These are phyloP conservation scores for Marmota flaviventris DNA, from an alignment of 2,113 vertebrate species.

Conservation along the genomic window DNA sequence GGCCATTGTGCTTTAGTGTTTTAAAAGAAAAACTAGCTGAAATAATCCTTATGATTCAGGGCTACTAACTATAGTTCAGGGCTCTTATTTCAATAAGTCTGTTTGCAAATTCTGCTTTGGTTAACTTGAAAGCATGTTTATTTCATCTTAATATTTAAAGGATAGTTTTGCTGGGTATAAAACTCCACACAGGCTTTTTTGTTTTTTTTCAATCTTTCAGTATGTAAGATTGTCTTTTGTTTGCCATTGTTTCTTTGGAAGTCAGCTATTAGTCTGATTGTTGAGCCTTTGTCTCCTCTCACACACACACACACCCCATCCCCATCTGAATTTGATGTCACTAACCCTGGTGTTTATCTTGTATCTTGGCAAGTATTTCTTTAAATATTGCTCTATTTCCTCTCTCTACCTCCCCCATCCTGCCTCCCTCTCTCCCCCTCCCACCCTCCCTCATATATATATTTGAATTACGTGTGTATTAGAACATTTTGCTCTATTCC, in stretches of 20 bases:
- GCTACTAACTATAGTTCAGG: not conserved
- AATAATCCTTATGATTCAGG: not conserved
- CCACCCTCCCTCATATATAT: too few species aligned
- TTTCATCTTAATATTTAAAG: not conserved
- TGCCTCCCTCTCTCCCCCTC: too few species aligned
- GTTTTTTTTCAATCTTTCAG: not conserved
- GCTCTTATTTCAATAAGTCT: too few species aligned
- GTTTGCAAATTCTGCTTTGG: not conserved
- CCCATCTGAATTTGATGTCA: not conserved
- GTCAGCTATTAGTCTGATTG: not conserved
- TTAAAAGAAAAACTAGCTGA: not conserved
- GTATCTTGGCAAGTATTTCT: not conserved
- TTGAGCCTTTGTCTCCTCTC: not conserved
- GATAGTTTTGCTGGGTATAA: slow-evolving; percentile 77
- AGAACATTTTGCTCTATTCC: not conserved
- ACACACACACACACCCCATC: too few species aligned
- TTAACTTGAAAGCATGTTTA: slow-evolving; percentile 6
- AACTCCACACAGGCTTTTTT: slow-evolving; percentile 5
- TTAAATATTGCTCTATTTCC: not conserved
- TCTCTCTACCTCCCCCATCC: too few species aligned
- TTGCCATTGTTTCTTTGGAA: slow-evolving; percentile 35
- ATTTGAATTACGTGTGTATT: not conserved
- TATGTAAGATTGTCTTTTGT: slow-evolving; percentile 45
- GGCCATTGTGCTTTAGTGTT: not conserved
- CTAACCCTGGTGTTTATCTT: not conserved